Evolutionary conservation across 2,888 invertebrate species (phyloP).

Genomic region (Mechanitis messenoides): DNA sequence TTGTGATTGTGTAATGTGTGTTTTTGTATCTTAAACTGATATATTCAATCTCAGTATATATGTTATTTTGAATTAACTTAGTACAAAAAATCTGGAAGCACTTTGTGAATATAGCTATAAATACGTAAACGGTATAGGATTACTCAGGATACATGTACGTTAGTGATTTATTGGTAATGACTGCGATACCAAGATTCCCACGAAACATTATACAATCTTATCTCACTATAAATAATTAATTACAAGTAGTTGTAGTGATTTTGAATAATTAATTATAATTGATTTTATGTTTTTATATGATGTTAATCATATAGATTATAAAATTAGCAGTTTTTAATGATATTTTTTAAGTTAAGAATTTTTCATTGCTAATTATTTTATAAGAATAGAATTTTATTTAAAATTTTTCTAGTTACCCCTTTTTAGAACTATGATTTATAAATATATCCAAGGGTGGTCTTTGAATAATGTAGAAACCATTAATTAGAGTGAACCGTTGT

Average conservation of each 20-base stretch:
- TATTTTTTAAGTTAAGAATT: no score
- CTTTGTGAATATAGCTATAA: no score
- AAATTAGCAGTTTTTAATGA: neutral
- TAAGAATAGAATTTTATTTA: neutral
- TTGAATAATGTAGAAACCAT: slow-evolving; percentile 47
- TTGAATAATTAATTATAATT: slow-evolving; percentile 3
- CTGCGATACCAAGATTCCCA: neutral
- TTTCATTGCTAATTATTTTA: no score
- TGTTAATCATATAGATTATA: neutral
- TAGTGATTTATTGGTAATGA: neutral
- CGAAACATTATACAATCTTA: slow-evolving; percentile 1
- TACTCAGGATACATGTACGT: neutral
- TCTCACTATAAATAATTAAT: slow-evolving; percentile 2
- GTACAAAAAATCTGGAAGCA: no score
- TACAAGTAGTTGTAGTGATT: neutral
- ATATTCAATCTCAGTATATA: no score
- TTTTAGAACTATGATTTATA: neutral
- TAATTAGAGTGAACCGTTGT: slow-evolving; percentile 47
- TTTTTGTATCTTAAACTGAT: no score
- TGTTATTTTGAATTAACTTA: no score
- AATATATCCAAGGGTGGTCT: slow-evolving; percentile 50
- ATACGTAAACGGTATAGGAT: neutral
- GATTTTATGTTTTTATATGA: neutral
- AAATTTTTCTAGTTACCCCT: neutral
- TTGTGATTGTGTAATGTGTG: no score